phyloP scores from a whole-genome alignment of 2,797 vertebrate genomes.

The Lepilemur septentrionalis region DNA sequence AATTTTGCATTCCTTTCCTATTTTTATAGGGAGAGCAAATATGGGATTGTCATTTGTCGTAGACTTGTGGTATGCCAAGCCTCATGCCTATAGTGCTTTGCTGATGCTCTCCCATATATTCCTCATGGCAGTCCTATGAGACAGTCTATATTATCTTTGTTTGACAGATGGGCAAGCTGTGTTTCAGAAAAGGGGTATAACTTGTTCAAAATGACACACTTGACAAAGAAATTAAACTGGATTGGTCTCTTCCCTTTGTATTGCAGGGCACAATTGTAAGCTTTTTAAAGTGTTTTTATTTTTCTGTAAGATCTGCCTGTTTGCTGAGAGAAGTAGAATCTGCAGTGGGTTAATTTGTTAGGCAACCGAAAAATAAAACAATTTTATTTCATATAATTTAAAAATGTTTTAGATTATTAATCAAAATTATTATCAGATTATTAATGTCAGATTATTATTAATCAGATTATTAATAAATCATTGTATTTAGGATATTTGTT shows the following conservation, averaged over 20 bases:
- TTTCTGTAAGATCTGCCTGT: background rate
- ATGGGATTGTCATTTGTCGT: background rate
- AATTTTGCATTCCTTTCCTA: background rate
- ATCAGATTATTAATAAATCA: background rate
- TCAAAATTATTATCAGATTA: background rate
- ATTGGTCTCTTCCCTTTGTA: background rate
- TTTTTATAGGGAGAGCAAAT: background rate
- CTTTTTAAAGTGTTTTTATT: background rate
- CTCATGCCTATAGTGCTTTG: background rate
- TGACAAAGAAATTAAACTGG: background rate
- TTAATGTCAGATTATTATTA: background rate
- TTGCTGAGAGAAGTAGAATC: conserved; percentile 33
- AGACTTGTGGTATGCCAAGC: background rate
- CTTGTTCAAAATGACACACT: background rate
- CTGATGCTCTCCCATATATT: background rate
- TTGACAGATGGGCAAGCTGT: background rate
- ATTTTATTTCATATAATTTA: background rate
- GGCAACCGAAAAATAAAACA: background rate
- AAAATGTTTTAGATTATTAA: conserved; percentile 1
- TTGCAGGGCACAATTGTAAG: background rate
- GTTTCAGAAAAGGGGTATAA: background rate
- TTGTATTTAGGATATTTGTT: background rate
- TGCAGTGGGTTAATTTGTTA: background rate
- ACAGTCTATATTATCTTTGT: background rate
- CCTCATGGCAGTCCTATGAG: background rate